Percentiles rank a stretch among this genome's conserved stretches.
Conservation (phyloP, 2,888 invertebrate species). For the Trisateles emortualis region DNA sequence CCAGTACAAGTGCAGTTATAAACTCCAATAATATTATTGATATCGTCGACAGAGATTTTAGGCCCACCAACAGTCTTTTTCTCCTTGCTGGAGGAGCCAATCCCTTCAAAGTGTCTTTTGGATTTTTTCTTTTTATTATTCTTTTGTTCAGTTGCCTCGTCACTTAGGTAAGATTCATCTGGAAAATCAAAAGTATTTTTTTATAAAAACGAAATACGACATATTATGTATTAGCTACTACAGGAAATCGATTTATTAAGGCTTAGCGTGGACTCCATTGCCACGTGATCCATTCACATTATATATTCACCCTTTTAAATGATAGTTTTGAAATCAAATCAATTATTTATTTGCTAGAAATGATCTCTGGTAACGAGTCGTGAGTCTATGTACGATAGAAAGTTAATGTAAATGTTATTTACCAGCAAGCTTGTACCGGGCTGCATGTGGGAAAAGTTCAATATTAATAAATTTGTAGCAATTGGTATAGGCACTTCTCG, state of each 20-base stretch:
- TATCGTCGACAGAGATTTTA: slow-evolving; percentile 5
- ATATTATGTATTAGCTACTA: no score
- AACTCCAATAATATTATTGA: slow-evolving; percentile 39
- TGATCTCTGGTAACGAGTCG: no score
- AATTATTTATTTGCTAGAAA: no score
- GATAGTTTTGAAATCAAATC: no score
- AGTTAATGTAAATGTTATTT: no score
- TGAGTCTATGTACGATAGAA: no score
- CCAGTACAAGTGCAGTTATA: slow-evolving; percentile 70
- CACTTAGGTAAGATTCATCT: neutral
- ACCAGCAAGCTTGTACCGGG: neutral
- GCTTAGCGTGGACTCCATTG: no score
- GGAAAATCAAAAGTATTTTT: neutral
- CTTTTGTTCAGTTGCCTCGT: neutral
- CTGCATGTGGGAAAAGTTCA: neutral
- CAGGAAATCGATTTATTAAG: no score
- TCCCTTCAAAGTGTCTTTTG: neutral
- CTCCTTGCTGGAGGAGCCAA: neutral
- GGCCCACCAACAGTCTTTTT: neutral
- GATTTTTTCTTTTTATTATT: neutral
- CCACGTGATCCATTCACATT: no score
- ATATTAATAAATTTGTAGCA: no score
- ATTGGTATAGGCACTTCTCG: no score
- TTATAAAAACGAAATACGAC: neutral
- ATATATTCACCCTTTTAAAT: no score